These are phyloP conservation scores for Macrocentrus cingulum DNA, from an alignment of 1,140 invertebrate species.

Conservation along the genomic window DNA sequence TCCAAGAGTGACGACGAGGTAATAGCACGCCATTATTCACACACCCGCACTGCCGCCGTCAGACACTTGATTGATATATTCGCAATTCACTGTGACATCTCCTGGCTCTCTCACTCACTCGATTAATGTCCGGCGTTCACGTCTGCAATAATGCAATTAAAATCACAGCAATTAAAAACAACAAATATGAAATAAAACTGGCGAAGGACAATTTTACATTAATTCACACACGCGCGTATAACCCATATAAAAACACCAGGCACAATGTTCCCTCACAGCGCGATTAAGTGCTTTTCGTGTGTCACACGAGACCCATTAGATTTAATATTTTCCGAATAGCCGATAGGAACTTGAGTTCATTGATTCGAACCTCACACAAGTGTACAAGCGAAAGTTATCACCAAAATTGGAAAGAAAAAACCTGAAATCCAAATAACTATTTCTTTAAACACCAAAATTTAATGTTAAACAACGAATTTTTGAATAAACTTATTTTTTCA, in stretches of 20 bases:
- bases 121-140: background rate
- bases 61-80: constrained; percentile 14
- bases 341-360: too few relatives aligned
- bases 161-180: background rate
- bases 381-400: too few relatives aligned
- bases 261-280: background rate
- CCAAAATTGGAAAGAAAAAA: too few relatives aligned
- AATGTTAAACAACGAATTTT: too few relatives aligned
- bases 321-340: constrained; percentile 6
- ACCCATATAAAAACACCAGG: background rate
- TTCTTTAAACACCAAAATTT: too few relatives aligned
- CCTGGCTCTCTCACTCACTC: background rate
- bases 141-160: background rate
- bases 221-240: background rate
- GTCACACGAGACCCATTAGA: background rate
- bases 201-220: background rate
- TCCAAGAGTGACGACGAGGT: constrained; percentile 45
- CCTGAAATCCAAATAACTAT: too few relatives aligned
- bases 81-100: constrained; percentile 11
- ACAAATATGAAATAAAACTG: too few relatives aligned
- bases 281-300: background rate
- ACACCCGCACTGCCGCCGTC: constrained; percentile 12
- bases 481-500: too few relatives aligned
- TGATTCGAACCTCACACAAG: too few relatives aligned
- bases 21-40: constrained; percentile 40